Conservation (phyloP, 2,888 invertebrate species). For the Glaucopsyche alexis region DNA sequence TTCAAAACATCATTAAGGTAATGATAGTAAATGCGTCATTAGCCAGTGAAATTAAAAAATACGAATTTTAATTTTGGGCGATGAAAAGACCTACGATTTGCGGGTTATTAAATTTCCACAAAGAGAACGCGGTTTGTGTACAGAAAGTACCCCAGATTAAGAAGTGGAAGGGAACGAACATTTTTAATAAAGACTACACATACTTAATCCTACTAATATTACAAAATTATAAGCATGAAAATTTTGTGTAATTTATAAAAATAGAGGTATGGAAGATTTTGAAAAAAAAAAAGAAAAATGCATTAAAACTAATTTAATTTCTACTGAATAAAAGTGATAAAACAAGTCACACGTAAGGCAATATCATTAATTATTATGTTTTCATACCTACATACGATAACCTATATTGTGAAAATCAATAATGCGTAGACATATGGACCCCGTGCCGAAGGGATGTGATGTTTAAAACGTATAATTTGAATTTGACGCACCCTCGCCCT, state of each 20-base stretch:
- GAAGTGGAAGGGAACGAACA: neutral
- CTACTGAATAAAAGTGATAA: too few species aligned
- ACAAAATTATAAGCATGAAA: neutral
- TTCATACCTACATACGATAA: too few species aligned
- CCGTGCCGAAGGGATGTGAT: neutral
- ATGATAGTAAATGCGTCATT: conserved; percentile 15
- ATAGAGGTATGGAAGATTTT: too few species aligned
- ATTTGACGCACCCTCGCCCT: conserved; percentile 54
- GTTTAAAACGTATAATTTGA: conserved; percentile 59
- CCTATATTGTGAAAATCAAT: neutral
- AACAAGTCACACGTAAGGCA: too few species aligned
- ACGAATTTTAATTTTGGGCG: conserved; percentile 4
- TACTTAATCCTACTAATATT: neutral
- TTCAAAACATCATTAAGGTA: neutral
- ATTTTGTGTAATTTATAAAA: too few species aligned
- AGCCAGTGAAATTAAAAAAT: conserved; percentile 2
- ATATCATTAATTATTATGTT: too few species aligned
- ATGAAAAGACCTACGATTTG: conserved; percentile 12
- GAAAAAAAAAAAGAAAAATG: too few species aligned
- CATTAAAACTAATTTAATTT: too few species aligned
- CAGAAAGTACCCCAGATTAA: neutral
- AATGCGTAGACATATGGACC: conserved; percentile 12
- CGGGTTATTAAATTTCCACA: conserved; percentile 18
- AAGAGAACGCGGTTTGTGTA: conserved; percentile 15
- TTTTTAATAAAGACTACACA: conserved; percentile 8